These are phyloP conservation scores for Hyposmocoma kahamanoa DNA, from an alignment of 1,140 invertebrate genomes.

Conservation along the genomic window DNA sequence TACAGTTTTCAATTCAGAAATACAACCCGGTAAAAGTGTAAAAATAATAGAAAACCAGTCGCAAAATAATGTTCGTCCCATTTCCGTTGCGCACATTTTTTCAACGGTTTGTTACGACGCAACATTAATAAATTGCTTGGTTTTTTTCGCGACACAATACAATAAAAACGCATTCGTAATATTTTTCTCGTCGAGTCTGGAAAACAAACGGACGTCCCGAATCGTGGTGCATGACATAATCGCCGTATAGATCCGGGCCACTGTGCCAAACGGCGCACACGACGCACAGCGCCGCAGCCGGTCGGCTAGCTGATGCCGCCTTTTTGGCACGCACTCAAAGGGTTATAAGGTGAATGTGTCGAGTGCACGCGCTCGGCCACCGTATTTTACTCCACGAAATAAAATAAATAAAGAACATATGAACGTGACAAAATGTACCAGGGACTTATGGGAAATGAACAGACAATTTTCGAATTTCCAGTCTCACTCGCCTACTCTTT, in stretches of 20 bases:
- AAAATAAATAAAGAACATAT: neutral
- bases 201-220: constrained; percentile 41
- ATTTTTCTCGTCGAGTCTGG: constrained; percentile 31
- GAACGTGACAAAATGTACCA: neutral
- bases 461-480: no score
- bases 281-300: no score
- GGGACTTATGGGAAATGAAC: neutral
- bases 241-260: constrained; percentile 57
- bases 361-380: constrained; percentile 21
- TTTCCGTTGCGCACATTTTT: no score
- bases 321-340: constrained; percentile 60
- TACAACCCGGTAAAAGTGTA: no score
- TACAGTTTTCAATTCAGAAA: no score
- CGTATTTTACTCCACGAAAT: constrained; percentile 7
- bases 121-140: constrained; percentile 43
- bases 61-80: no score
- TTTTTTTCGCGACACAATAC: no score
- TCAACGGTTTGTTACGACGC: constrained; percentile 20
- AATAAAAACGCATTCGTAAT: no score
- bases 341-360: constrained; percentile 59
- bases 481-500: no score
- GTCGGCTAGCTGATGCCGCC: constrained; percentile 20
- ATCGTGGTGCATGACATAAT: constrained; percentile 66
- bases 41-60: no score
- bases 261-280: constrained; percentile 51